Conservation (phyloP, 53 echinoderm and acorn worm genomes). For the Glandiceps talaboti region DNA sequence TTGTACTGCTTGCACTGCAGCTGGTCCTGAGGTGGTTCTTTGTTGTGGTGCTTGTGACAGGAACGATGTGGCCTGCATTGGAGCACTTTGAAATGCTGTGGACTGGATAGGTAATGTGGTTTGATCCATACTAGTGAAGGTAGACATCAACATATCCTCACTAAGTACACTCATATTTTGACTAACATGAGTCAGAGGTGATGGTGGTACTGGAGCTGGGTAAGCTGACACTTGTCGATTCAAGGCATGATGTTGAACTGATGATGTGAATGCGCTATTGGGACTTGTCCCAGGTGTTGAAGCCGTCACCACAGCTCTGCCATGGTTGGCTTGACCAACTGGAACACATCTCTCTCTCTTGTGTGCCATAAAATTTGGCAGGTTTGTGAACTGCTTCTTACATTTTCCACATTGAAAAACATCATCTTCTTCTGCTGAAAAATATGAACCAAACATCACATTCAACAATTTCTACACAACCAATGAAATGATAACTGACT, state of each 20-base stretch:
- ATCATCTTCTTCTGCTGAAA: constrained; percentile 71
- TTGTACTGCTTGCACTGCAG: background rate
- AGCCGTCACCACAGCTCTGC: constrained; percentile 27
- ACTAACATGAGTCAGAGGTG: constrained; percentile 61
- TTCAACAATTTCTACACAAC: too few relatives aligned
- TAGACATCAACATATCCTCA: constrained; percentile 89
- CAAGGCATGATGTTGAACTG: constrained; percentile 27
- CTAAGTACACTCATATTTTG: constrained; percentile 57
- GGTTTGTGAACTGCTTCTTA: constrained; percentile 92
- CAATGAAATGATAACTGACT: too few relatives aligned
- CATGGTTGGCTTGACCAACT: constrained; percentile 23
- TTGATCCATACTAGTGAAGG: constrained; percentile 73
- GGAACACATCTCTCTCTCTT: constrained; percentile 74
- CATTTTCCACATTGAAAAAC: constrained; percentile 96
- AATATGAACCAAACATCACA: background rate
- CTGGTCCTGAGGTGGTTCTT: background rate
- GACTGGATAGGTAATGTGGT: constrained; percentile 23
- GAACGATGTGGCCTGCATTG: background rate
- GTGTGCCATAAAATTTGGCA: constrained; percentile 82
- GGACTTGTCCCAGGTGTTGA: constrained; percentile 11
- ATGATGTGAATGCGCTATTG: constrained; percentile 73
- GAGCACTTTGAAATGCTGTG: background rate
- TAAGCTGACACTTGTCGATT: constrained; percentile 15
- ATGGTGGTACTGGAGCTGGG: constrained; percentile 44
- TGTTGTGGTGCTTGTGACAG: background rate